Evolutionary conservation across 2,113 vertebrate genomes (phyloP).

Genomic region (Odocoileus hemionus): DNA sequence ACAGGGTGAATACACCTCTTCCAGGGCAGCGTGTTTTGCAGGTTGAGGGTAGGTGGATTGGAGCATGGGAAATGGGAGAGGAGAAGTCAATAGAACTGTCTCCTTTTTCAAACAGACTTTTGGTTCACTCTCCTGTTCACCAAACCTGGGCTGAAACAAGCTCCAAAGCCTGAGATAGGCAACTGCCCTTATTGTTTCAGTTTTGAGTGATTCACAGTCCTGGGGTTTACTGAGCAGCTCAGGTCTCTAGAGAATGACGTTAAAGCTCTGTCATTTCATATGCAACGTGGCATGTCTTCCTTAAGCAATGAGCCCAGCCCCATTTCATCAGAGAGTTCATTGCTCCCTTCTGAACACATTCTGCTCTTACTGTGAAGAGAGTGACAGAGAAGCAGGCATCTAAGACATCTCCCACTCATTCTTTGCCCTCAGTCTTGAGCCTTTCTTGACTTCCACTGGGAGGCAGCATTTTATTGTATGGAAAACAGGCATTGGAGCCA

Average conservation of each 20-base stretch:
- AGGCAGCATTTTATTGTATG: not conserved
- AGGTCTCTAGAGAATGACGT: not conserved
- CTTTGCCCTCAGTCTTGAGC: not conserved
- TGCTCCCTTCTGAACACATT: not conserved
- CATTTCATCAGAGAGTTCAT: not conserved
- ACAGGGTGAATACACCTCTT: not conserved
- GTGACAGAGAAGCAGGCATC: not conserved
- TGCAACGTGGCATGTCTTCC: not conserved
- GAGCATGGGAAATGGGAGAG: not conserved
- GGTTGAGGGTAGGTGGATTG: not conserved
- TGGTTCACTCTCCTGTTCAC: not conserved
- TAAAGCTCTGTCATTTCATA: not conserved
- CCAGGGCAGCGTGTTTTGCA: not conserved
- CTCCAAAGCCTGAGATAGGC: not conserved
- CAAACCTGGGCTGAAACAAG: not conserved
- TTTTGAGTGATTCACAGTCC: not conserved
- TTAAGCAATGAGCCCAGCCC: not conserved
- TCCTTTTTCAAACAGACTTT: not conserved
- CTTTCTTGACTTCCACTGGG: not conserved
- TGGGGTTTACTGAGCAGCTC: not conserved
- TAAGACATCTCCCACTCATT: not conserved
- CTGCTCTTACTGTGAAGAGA: not conserved
- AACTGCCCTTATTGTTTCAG: not conserved
- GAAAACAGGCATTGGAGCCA: not conserved
- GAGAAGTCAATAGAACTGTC: not conserved